Percentiles rank a stretch among this genome's conserved stretches.
Conservation (phyloP, 1,140 invertebrate genomes). For the Bombus difficillimus region DNA sequence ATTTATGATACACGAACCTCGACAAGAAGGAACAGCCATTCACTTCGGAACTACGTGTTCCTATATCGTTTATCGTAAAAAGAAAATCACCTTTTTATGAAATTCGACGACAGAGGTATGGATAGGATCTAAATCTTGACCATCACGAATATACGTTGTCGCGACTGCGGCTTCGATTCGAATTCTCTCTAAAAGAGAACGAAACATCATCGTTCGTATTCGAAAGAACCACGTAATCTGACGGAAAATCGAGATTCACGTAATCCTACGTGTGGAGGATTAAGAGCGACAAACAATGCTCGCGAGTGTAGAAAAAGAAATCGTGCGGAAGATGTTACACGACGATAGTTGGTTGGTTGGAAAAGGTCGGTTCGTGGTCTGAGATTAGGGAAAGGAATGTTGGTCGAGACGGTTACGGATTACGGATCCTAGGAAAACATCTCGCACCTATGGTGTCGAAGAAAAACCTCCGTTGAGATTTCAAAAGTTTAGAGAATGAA, state of each 20-base stretch:
- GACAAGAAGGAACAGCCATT: too few species aligned
- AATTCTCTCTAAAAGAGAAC: background rate
- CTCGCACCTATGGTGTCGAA: slow-evolving; percentile 34
- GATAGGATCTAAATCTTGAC: slow-evolving; percentile 54
- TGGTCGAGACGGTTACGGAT: slow-evolving; percentile 54
- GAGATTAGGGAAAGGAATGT: background rate
- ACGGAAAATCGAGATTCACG: slow-evolving; percentile 73
- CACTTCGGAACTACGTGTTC: too few species aligned
- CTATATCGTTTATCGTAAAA: background rate
- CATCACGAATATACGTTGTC: background rate
- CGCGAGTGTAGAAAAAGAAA: slow-evolving; percentile 24
- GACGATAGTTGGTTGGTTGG: slow-evolving; percentile 35
- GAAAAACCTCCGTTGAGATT: slow-evolving; percentile 36
- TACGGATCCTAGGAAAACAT: slow-evolving; percentile 62
- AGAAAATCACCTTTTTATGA: background rate
- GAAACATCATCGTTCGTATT: background rate
- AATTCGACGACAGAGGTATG: slow-evolving; percentile 4
- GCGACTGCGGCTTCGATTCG: slow-evolving; percentile 6
- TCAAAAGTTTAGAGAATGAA: slow-evolving; percentile 61
- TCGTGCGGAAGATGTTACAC: slow-evolving; percentile 48
- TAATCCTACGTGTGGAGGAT: slow-evolving; percentile 71
- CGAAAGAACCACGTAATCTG: slow-evolving; percentile 56
- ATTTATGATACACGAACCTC: background rate
- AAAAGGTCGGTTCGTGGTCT: slow-evolving; percentile 3
- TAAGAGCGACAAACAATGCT: slow-evolving; percentile 71